Evolutionary conservation across 2,888 invertebrate genomes (phyloP).

Genomic region (Corbicula japonica): DNA sequence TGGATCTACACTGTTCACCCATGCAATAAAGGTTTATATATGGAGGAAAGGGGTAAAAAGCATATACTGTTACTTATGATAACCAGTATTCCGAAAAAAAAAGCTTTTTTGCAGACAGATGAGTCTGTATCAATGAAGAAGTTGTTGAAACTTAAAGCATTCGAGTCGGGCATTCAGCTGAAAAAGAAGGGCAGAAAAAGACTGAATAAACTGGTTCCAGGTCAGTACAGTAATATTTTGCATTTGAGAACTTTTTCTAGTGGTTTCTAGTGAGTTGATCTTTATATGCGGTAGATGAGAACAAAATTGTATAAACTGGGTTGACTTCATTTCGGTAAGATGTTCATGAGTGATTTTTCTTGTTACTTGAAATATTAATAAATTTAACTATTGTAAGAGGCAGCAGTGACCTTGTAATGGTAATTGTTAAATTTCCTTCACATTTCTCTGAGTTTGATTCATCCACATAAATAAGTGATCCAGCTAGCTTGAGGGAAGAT

Average conservation of each 20-base stretch:
- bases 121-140: slow-evolving; percentile 26
- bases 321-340: no score
- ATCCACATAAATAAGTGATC: no score
- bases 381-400: no score
- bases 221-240: not conserved
- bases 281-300: not conserved
- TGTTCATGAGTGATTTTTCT: no score
- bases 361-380: no score
- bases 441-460: no score
- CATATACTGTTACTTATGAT: not conserved
- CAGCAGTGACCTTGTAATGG: no score
- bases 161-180: slow-evolving; percentile 14
- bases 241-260: not conserved
- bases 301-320: not conserved
- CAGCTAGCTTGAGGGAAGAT: no score
- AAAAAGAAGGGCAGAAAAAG: not conserved
- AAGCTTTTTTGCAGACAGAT: not conserved
- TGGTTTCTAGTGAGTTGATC: not conserved
- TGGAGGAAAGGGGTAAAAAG: not conserved
- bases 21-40: not conserved
- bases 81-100: no score
- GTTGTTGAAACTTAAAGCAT: slow-evolving; percentile 43
- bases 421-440: no score
- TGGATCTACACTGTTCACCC: not conserved
- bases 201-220: not conserved